phyloP scores from a whole-genome alignment of 2,888 invertebrate species.

The Automeris io region DNA sequence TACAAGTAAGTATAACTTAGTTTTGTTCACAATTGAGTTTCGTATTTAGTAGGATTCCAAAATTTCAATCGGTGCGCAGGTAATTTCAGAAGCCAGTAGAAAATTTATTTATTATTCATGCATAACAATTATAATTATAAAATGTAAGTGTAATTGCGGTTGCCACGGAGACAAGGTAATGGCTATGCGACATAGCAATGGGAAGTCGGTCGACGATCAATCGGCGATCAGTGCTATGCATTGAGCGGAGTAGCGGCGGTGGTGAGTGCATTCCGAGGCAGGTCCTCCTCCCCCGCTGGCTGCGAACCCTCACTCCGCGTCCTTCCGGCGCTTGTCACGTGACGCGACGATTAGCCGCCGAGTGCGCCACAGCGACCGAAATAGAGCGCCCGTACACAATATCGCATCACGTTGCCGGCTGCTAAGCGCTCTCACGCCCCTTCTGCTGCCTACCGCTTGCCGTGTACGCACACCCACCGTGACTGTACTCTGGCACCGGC shows the following conservation, averaged over 20 bases:
- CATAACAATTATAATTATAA: too few relatives aligned
- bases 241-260: conserved; percentile 64
- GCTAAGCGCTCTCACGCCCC: conserved; percentile 51
- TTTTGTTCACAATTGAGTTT: background rate
- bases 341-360: conserved; percentile 72
- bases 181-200: conserved; percentile 14
- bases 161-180: too few relatives aligned
- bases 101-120: too few relatives aligned
- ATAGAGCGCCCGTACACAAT: conserved; percentile 61
- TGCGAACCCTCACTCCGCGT: conserved; percentile 55
- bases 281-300: conserved; percentile 33
- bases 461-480: conserved; percentile 2
- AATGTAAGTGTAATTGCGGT: too few relatives aligned
- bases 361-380: conserved; percentile 72
- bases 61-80: background rate
- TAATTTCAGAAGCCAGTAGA: background rate
- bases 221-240: conserved; percentile 55
- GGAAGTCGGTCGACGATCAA: conserved; percentile 48
- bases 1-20: background rate
- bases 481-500: conserved; percentile 5
- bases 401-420: conserved; percentile 48
- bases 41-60: conserved; percentile 1
- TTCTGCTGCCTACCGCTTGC: conserved; percentile 18
- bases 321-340: conserved; percentile 73
- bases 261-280: conserved; percentile 72